Percentiles rank a stretch among this genome's conserved stretches.
Evolutionary conservation across 2,797 vertebrate genomes (phyloP).

Genomic region (Urocyon cinereoargenteus): DNA sequence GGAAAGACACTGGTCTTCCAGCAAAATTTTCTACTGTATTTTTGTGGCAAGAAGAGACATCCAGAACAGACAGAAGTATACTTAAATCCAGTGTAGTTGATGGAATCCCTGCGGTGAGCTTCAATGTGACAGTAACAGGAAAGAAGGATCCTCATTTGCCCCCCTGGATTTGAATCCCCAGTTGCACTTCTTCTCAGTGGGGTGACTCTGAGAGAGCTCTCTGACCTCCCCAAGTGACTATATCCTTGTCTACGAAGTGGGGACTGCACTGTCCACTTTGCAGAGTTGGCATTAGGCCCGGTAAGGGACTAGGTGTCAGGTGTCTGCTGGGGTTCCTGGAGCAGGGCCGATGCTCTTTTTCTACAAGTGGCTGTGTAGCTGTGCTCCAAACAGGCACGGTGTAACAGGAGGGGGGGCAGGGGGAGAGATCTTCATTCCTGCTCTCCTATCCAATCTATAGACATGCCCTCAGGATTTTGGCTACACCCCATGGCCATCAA

Average conservation of each 20-base stretch:
- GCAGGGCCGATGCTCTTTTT: too few relatives aligned
- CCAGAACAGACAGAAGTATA: neutral
- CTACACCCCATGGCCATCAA: neutral
- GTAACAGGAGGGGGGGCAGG: neutral
- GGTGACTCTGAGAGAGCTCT: neutral
- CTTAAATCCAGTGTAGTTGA: neutral
- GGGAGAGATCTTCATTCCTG: neutral
- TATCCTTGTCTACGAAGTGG: neutral
- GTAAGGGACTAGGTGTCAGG: rapidly evolving
- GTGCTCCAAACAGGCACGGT: neutral
- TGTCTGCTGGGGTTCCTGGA: rapidly evolving
- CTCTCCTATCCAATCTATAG: rapidly evolving
- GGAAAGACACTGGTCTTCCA: neutral
- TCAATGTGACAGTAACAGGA: too few relatives aligned
- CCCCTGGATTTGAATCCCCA: neutral
- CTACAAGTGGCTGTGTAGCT: neutral
- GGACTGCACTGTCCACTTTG: rapidly evolving
- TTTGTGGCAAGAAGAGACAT: neutral
- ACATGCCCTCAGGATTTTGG: too few relatives aligned
- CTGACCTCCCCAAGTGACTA: neutral
- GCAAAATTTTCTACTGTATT: neutral
- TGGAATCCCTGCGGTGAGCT: neutral
- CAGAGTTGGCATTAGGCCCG: neutral
- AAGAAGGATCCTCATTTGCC: rapidly evolving
- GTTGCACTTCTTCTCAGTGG: neutral